Evolutionary conservation across 2,797 vertebrate species (phyloP), one percentile per base, ranked within the genome.

Genomic region (Cuculus canorus): DNA sequence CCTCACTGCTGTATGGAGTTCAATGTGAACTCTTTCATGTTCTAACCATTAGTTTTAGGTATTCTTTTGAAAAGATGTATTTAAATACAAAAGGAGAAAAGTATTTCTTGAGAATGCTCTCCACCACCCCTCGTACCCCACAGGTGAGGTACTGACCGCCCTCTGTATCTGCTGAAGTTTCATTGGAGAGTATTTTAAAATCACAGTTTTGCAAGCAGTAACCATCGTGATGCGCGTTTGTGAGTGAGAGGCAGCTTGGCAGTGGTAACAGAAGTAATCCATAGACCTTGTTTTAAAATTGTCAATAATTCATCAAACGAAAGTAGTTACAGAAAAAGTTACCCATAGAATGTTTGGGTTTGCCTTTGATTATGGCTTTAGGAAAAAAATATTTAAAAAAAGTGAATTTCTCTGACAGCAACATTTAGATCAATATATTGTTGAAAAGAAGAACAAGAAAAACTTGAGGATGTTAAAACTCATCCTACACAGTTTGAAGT

Each of bases 211-310:
- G 41, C 33, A 69, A 9, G 43, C 76, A 65, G 61, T 72, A 61
- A 64, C 61, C 48, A 28, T 27, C 39, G 14, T 91, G 84, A 53
- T 64, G 24, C 59, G 5, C 75, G 68, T 85, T 88, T 96, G 69
- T 86, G 50, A 95, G 84, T 76, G 78, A 91, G 87, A 89, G 92
- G 72, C 8, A 1, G 86, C 86, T 69, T 71, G 63, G 90, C 85
- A 54, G 22, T 6, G 69, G 79, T 72, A 84, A 90, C 45, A 78
- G 59, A 66, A 73, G 39, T 39, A 30, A 79, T 87, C 35, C 39
- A 8, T 35, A 94, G 56, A 57, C 15, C n/a, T 48, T 56, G 17
- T 82, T 91, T 95, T 56, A 72, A 86, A 92, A 63, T 82, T 80
- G 82, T 35, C 66, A 80, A 57, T 93, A 77, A 82, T 89, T 94